phyloP scores from a whole-genome alignment of 2,888 invertebrate genomes.

The Ganaspis brasiliensis region DNA sequence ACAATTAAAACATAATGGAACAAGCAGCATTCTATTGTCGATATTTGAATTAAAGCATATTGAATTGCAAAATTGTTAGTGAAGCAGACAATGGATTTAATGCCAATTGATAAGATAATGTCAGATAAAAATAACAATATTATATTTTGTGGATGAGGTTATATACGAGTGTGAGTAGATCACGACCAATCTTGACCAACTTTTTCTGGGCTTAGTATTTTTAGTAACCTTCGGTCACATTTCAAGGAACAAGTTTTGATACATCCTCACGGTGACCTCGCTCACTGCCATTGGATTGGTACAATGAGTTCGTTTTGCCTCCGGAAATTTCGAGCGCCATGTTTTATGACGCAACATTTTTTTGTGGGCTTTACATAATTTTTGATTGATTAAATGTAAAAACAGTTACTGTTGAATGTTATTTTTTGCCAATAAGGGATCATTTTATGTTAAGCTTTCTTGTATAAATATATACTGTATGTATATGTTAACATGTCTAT shows the following conservation, averaged over 20 bases:
- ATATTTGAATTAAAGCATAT: too few relatives aligned
- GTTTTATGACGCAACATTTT: not conserved
- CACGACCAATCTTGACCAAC: not conserved
- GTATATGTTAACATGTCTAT: too few relatives aligned
- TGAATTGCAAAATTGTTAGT: too few relatives aligned
- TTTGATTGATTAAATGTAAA: not conserved
- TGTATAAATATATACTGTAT: too few relatives aligned
- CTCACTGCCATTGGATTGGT: not conserved
- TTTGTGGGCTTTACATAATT: not conserved
- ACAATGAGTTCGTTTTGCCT: not conserved
- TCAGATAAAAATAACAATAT: too few relatives aligned
- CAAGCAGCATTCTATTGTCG: too few relatives aligned
- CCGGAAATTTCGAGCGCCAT: not conserved
- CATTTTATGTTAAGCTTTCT: too few relatives aligned
- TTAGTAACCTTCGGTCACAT: constrained; percentile 1
- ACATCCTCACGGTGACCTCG: constrained; percentile 2
- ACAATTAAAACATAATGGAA: too few relatives aligned
- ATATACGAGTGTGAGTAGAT: not conserved
- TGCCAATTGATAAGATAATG: too few relatives aligned
- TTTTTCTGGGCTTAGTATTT: not conserved
- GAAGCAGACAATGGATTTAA: too few relatives aligned
- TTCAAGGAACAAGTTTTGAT: constrained; percentile 11
- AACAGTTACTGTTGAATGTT: not conserved
- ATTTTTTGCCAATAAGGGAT: too few relatives aligned
- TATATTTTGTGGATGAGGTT: too few relatives aligned